Conservation (phyloP, 2,797 vertebrate species). For the Coregonus ussuriensis region DNA sequence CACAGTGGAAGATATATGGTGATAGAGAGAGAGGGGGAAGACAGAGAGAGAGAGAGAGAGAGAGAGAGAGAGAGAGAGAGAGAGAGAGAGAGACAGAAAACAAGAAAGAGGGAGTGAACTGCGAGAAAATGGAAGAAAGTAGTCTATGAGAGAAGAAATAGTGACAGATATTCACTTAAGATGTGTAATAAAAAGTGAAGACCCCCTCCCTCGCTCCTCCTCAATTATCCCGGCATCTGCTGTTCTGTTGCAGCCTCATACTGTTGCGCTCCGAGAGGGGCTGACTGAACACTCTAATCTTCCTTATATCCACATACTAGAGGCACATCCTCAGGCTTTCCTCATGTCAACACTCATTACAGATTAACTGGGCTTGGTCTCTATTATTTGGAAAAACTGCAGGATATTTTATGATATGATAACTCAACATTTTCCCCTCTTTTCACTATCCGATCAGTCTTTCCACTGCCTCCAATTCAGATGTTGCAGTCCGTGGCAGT, state of each 20-base stretch:
- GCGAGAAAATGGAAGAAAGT: not conserved
- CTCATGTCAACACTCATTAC: constrained; percentile 37
- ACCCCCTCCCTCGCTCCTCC: constrained; percentile 31
- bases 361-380: constrained; percentile 32
- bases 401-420: constrained; percentile 3
- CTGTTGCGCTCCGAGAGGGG: constrained; percentile 36
- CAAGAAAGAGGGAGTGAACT: not conserved
- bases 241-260: constrained; percentile 28
- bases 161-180: not conserved
- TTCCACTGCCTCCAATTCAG: not conserved
- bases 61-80: not conserved
- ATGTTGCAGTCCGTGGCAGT: not conserved
- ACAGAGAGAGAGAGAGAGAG: not conserved
- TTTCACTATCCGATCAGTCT: not conserved
- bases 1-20: too few relatives aligned
- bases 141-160: not conserved
- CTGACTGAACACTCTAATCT: not conserved
- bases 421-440: not conserved
- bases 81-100: constrained; percentile 6
- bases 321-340: constrained; percentile 44
- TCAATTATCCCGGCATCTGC: constrained; percentile 44
- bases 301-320: constrained; percentile 36
- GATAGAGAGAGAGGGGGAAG: not conserved
- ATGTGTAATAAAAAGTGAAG: constrained; percentile 25
- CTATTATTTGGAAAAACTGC: constrained; percentile 14